These are phyloP conservation scores for Philopotamus ludificatus DNA, from an alignment of 1,140 invertebrate species.

Conservation along the genomic window DNA sequence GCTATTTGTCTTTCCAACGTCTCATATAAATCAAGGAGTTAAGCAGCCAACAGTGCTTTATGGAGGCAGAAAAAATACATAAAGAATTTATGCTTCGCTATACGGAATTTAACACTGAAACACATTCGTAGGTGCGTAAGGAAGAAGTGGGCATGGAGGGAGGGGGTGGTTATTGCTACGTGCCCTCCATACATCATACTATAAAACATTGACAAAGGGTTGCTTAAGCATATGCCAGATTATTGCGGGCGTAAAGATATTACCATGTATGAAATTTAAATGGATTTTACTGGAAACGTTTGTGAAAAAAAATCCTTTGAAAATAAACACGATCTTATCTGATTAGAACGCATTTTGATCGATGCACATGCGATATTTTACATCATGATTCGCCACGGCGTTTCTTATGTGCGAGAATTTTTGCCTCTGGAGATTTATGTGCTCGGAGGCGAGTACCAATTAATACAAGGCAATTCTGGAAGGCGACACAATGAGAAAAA, in stretches of 20 bases:
- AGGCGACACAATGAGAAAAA: constrained; percentile 17
- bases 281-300: no score
- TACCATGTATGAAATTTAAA: neutral
- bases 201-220: constrained; percentile 31
- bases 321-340: no score
- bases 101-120: constrained; percentile 41
- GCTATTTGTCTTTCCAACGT: constrained; percentile 60
- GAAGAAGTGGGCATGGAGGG: constrained; percentile 12
- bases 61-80: constrained; percentile 55
- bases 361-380: no score
- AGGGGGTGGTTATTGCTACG: constrained; percentile 18
- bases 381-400: neutral
- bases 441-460: constrained; percentile 51
- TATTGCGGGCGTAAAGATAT: constrained; percentile 6
- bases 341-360: no score
- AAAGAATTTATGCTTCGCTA: constrained; percentile 42
- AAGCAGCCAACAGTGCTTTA: constrained; percentile 61
- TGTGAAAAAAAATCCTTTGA: no score
- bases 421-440: constrained; percentile 6
- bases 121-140: constrained; percentile 38
- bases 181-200: constrained; percentile 22
- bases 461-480: constrained; percentile 47
- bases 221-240: constrained; percentile 21
- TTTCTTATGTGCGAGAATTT: neutral
- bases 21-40: constrained; percentile 61